Evolutionary conservation across 2,888 invertebrate species (phyloP).

Genomic region (Mimas tiliae): DNA sequence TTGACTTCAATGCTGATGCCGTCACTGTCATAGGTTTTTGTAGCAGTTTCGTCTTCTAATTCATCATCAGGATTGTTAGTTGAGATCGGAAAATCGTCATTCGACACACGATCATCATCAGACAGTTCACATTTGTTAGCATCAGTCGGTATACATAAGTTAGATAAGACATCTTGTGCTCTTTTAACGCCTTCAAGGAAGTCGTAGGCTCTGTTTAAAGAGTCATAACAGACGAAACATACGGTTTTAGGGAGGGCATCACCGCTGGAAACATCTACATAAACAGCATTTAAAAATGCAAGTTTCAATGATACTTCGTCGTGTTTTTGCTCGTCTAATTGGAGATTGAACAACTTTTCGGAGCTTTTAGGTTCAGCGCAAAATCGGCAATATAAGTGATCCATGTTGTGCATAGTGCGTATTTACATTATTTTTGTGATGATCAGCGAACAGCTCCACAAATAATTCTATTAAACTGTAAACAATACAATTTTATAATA

Average conservation of each 20-base stretch:
- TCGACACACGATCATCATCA: slow-evolving; percentile 57
- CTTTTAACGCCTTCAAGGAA: slow-evolving; percentile 62
- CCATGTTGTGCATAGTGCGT: slow-evolving; percentile 46
- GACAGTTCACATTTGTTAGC: slow-evolving; percentile 50
- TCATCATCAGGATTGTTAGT: neutral
- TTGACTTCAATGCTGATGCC: slow-evolving; percentile 57
- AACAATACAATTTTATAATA: too few relatives aligned
- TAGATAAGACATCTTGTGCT: slow-evolving; percentile 58
- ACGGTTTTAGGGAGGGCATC: slow-evolving; percentile 66
- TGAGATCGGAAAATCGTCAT: slow-evolving; percentile 48
- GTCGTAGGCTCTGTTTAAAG: slow-evolving; percentile 65
- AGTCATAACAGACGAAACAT: slow-evolving; percentile 70
- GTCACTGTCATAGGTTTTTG: slow-evolving; percentile 33
- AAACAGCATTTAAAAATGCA: slow-evolving; percentile 66
- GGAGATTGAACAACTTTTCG: slow-evolving; percentile 61
- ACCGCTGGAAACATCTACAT: slow-evolving; percentile 61
- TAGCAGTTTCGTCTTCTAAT: neutral
- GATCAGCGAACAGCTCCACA: too few relatives aligned
- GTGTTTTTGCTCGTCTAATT: slow-evolving; percentile 52
- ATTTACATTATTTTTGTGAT: neutral
- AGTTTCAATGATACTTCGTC: slow-evolving; percentile 60
- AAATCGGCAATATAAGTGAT: slow-evolving; percentile 64
- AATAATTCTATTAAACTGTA: neutral
- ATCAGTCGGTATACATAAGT: slow-evolving; percentile 48
- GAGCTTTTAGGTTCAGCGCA: slow-evolving; percentile 64